Conservation (phyloP, 2,797 vertebrate species). For the Acrocephalus scirpaceus region DNA sequence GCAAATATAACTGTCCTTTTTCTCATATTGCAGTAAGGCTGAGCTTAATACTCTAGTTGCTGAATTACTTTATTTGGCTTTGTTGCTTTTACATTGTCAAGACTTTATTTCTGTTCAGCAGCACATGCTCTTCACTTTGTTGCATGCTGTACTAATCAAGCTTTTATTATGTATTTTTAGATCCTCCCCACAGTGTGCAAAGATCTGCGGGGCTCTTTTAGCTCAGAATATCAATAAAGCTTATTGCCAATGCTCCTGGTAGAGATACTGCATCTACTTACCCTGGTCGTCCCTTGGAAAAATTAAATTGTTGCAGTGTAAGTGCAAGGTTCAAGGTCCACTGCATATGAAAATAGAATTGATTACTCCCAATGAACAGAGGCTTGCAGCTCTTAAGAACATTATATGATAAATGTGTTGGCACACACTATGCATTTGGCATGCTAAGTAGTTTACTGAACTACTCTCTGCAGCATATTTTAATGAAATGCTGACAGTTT, state of each 20-base stretch:
- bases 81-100: not conserved
- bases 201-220: not conserved
- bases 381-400: slow-evolving; percentile 43
- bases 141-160: slow-evolving; percentile 16
- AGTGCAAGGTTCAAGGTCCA: slow-evolving; percentile 53
- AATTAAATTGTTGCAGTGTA: slow-evolving; percentile 33
- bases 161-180: slow-evolving; percentile 47
- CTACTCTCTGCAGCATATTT: slow-evolving; percentile 49
- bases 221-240: slow-evolving; percentile 13
- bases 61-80: not conserved
- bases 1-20: not conserved
- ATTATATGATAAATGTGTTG: slow-evolving; percentile 48
- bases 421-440: slow-evolving; percentile 18
- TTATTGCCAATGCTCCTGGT: not conserved
- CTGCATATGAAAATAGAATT: slow-evolving; percentile 53
- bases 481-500: slow-evolving; percentile 66
- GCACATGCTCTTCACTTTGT: not conserved
- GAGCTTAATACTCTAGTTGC: not conserved
- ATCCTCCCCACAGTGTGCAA: not conserved
- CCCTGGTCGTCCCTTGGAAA: not conserved
- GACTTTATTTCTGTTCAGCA: slow-evolving; percentile 10
- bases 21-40: not conserved
- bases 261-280: not conserved
- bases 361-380: slow-evolving; percentile 43
- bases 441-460: slow-evolving; percentile 50